Conservation (phyloP, 2,113 vertebrate species). For the Onychostruthus taczanowskii region DNA sequence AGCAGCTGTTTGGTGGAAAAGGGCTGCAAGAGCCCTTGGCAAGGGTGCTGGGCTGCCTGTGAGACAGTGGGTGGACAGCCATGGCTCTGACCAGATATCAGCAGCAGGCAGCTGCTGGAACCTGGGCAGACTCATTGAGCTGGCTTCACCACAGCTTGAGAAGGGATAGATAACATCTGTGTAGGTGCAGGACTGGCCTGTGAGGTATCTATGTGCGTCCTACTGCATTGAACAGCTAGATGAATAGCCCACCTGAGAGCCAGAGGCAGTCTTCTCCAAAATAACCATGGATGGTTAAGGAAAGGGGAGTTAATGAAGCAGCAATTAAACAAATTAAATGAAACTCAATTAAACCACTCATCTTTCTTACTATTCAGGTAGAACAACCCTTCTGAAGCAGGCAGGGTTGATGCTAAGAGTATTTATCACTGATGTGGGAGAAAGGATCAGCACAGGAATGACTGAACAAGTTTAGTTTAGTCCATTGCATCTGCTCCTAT, state of each 20-base stretch:
- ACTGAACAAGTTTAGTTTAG: background rate
- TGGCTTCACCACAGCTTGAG: background rate
- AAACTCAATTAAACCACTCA: background rate
- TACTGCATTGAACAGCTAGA: background rate
- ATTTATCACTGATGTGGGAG: background rate
- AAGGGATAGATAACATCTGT: background rate
- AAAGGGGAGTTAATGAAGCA: background rate
- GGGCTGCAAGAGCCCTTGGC: background rate
- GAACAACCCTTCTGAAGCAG: background rate
- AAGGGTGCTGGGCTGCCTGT: background rate
- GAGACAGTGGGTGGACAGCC: background rate
- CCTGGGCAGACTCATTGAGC: fast-evolving
- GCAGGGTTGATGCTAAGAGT: background rate
- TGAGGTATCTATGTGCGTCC: background rate
- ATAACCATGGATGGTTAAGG: background rate
- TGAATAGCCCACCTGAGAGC: background rate
- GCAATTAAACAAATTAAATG: background rate
- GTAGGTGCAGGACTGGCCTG: background rate
- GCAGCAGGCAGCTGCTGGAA: fast-evolving
- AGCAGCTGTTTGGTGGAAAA: background rate
- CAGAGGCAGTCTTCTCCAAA: background rate
- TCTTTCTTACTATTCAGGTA: background rate
- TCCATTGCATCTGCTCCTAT: background rate
- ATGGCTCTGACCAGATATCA: background rate
- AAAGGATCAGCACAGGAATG: background rate